Evolutionary conservation across 35 echinoderm and acorn worm genomes (phyloP).

Genomic region (Eucidaris tribuloides): DNA sequence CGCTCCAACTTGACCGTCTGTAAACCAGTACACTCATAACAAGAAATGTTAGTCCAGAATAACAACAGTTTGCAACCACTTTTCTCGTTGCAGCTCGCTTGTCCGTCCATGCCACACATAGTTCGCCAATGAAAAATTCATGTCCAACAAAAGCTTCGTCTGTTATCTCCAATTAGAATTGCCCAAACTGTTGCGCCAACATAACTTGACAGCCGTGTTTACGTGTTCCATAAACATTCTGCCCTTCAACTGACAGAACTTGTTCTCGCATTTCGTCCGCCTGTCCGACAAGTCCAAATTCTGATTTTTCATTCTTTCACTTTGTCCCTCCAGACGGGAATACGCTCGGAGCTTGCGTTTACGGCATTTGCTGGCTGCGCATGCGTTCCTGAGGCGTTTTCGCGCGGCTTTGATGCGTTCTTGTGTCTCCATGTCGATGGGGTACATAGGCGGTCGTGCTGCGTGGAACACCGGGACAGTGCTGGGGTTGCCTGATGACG

Average conservation of each 20-base stretch:
- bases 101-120: no score
- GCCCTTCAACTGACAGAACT: conserved; percentile 90
- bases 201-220: conserved; percentile 98
- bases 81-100: no score
- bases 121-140: no score
- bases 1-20: no score
- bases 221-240: conserved; percentile 99
- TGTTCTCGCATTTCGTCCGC: conserved; percentile 95
- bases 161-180: conserved; percentile 76
- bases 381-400: conserved; percentile 82
- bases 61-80: no score
- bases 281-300: conserved; percentile 73
- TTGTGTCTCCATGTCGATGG: conserved; percentile 98
- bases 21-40: no score
- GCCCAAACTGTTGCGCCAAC: conserved; percentile 97
- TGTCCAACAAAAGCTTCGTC: no score
- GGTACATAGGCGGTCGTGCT: conserved; percentile 74
- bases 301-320: conserved; percentile 88
- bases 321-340: conserved; percentile 86
- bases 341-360: conserved; percentile 95
- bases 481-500: conserved; percentile 61
- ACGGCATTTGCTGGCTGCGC: conserved; percentile 97
- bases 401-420: conserved; percentile 96
- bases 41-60: no score
- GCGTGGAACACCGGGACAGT: conserved; percentile 96